Base-by-base conservation (phyloP, 2,888 invertebrate species). In the Crocallis elinguaria region DNA sequence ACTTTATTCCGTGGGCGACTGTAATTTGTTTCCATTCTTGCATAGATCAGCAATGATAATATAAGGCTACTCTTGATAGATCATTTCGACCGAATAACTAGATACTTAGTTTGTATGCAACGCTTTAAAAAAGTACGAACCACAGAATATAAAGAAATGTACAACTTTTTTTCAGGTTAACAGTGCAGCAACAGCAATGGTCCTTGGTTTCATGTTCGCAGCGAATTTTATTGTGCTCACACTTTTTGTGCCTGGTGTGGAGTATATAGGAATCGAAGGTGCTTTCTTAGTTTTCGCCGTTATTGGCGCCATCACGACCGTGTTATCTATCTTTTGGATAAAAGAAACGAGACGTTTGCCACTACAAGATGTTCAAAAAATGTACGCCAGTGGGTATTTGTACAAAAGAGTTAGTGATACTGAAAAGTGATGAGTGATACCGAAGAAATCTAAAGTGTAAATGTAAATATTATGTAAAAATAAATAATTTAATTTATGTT, bases 311-410 rank as follows among this genome's bases (percentile, higher is more conserved):
- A 1, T 71, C 0, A 60, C 76, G 0, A 71, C 76, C 0, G n/a
- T 77, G 0, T 44, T 79, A 16, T 55, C 79, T 0, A 63, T 70
- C 23, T 62, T 82, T 1, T 59, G 69, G 7, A 72, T 86, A 35
- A 84, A 82, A 9, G 88, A 89, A 60, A 88, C 89, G 0, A 81
- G 78, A 45, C 75, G 75, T 0, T 66, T 77, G 14, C 70, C 77
- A 0, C 57, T 81, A 7, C 73, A 82, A 49, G 61, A 60, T 2
- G 74, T 86, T 8, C 64, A 82, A 29, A 43, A 57, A 4, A 70
- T 69, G 68, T 79, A 67, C 48, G 69, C 66, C 14, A 25, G 60
- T 14, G 73, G 79, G 11, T 77, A 55, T 60, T 58, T 77, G 45
- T 74, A 72, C 44, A 51, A 19, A 7, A 60, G 48, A 45, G 29